A percentile compares a stretch with the other conserved stretches of the same genome.
Conservation (phyloP, 2,113 vertebrate species). For the Saccopteryx leptura region DNA sequence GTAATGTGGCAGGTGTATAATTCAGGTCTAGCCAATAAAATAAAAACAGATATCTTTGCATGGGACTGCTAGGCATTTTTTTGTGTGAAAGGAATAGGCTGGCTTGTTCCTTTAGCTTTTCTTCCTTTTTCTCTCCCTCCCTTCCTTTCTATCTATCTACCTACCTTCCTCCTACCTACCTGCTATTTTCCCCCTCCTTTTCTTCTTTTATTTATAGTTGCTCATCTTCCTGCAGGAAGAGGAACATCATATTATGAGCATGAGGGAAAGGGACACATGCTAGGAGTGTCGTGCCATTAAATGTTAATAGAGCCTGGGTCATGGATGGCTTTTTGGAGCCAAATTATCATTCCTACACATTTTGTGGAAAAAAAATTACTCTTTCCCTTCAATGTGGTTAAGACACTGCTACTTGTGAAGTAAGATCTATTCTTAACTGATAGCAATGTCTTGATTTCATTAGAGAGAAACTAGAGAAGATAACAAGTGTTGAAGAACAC, state of each 20-base stretch:
- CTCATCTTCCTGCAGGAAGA: background rate
- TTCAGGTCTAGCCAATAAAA: background rate
- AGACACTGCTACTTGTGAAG: background rate
- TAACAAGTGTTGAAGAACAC: background rate
- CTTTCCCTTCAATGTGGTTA: background rate
- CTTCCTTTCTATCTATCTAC: background rate
- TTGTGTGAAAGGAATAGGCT: background rate
- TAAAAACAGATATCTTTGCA: background rate
- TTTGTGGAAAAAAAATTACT: background rate
- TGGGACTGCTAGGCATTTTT: background rate
- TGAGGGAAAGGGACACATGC: background rate
- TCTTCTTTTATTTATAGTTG: background rate
- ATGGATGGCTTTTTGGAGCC: background rate
- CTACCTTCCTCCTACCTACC: background rate
- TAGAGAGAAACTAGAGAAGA: background rate
- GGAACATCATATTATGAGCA: background rate
- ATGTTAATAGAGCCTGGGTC: background rate
- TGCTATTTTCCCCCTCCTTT: background rate
- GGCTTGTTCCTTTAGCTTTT: background rate
- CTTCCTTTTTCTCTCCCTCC: rapidly evolving
- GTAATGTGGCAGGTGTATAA: background rate
- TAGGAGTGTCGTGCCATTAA: background rate
- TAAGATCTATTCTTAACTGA: background rate
- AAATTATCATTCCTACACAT: background rate
- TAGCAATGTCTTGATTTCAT: background rate